Evolutionary conservation across 2,113 vertebrate genomes (phyloP).

Genomic region (Percopsis transmontana): DNA sequence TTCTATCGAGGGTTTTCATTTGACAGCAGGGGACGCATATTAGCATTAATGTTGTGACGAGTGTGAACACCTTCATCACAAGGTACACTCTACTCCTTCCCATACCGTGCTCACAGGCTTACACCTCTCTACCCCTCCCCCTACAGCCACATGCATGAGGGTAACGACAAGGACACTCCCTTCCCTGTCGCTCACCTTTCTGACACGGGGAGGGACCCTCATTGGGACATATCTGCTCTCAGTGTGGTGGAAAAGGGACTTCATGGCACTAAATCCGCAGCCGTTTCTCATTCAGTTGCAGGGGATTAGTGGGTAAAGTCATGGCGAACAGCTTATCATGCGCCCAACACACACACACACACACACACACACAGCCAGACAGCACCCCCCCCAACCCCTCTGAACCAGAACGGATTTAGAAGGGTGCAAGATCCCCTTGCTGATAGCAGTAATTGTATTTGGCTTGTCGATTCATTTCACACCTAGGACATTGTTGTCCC

Average conservation of each 20-base stretch:
- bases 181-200: not conserved
- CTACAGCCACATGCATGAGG: too few species aligned
- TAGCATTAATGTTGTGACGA: too few species aligned
- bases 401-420: slow-evolving; percentile 71
- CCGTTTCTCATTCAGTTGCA: slow-evolving; percentile 77
- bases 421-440: slow-evolving; percentile 76
- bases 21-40: too few species aligned
- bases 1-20: too few species aligned
- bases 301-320: slow-evolving; percentile 73
- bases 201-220: slow-evolving; percentile 20
- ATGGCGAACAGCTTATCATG: slow-evolving; percentile 79
- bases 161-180: too few species aligned
- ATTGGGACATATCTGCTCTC: slow-evolving; percentile 57
- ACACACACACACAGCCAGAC: slow-evolving; percentile 1
- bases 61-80: too few species aligned
- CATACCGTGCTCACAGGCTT: too few species aligned
- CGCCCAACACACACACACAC: slow-evolving; percentile 58
- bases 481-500: slow-evolving; percentile 60
- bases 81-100: too few species aligned
- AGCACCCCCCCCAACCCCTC: not conserved
- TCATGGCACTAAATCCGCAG: slow-evolving; percentile 67
- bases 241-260: slow-evolving; percentile 54
- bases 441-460: slow-evolving; percentile 86
- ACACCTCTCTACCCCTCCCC: too few species aligned
- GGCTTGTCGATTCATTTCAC: slow-evolving; percentile 82